Evolutionary conservation across 2,888 invertebrate genomes (phyloP), one percentile per base, ranked within the genome.

Genomic region (Pristionchus arcanus): DNA sequence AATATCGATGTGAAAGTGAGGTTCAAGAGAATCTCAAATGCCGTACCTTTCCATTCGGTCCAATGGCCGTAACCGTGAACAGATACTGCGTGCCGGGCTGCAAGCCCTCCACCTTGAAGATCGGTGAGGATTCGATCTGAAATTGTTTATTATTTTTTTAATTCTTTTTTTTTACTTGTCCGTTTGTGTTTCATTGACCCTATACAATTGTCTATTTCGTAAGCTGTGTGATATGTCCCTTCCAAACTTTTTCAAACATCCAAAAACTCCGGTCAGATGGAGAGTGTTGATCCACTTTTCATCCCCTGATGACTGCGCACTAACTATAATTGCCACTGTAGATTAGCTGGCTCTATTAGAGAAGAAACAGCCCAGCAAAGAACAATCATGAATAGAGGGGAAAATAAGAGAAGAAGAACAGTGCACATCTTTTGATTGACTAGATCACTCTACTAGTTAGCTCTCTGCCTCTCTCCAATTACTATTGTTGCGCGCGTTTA

Each of bases 81-180:
- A 92, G 93, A 91, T 94, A 94, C 83, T 93, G 93, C 15, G 93
- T 91, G 19, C 94, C 94, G n/a, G 94, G 93, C 37, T 94, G 92
- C 77, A 94, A 90, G 28, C 94, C 94, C 53, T 94, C 94, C 2
- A 93, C 94, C 42, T 91, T 91, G 91, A 94, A 92, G 28, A 92
- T 90, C 31, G 89, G 91, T 37, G 90, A 90, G 2, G 92, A 90
- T 90, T 94, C 94, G n/a, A 94, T 92, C 94, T 94, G 90, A 81
- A 93, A 91, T 59, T 25, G 15, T 59, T 25, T 16, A 19, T 7
- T 59, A 49, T 59, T 59, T 25, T 16, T 59, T 7, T 59, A 49
- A 49, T 11, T 9, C 3, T 42, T 49, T 49, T 3, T 13, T 11
- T 13, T 7, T 49, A n/a, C n/a, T 49, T 49, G 42, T 49, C 42